These are phyloP conservation scores for Achlya flavicornis DNA, from an alignment of 2,888 invertebrate genomes.

Conservation along the genomic window DNA sequence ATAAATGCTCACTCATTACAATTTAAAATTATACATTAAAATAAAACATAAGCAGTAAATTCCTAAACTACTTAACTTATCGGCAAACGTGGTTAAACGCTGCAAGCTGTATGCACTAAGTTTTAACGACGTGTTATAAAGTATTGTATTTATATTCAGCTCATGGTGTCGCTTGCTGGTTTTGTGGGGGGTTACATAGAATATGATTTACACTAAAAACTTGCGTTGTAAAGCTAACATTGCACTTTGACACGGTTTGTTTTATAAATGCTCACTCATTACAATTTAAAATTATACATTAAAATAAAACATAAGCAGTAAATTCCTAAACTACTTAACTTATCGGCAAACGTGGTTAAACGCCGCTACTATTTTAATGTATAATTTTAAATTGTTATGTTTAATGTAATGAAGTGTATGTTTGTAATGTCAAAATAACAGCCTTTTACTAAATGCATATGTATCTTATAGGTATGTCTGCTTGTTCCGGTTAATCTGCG, in stretches of 20 bases:
- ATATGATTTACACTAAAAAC: background rate
- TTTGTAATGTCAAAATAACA: no score
- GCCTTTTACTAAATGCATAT: no score
- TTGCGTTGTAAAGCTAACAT: background rate
- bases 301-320: constrained; percentile 19
- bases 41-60: constrained; percentile 25
- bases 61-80: constrained; percentile 32
- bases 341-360: constrained; percentile 46
- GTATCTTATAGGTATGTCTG: no score
- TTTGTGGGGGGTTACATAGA: constrained; percentile 13
- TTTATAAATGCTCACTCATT: background rate
- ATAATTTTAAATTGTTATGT: no score
- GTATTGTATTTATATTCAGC: constrained; percentile 30
- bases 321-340: constrained; percentile 29
- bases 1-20: no score
- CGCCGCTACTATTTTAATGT: no score
- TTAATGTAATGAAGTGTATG: no score
- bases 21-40: no score
- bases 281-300: no score
- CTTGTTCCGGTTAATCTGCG: no score
- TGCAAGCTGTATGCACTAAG: constrained; percentile 34
- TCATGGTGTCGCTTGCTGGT: constrained; percentile 2
- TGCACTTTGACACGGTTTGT: background rate
- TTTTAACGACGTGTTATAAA: constrained; percentile 40
- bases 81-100: constrained; percentile 43